A percentile compares a stretch with the other conserved stretches of the same genome.
Evolutionary conservation across 2,797 vertebrate species (phyloP).

Genomic region (Gymnothorax reevesii): DNA sequence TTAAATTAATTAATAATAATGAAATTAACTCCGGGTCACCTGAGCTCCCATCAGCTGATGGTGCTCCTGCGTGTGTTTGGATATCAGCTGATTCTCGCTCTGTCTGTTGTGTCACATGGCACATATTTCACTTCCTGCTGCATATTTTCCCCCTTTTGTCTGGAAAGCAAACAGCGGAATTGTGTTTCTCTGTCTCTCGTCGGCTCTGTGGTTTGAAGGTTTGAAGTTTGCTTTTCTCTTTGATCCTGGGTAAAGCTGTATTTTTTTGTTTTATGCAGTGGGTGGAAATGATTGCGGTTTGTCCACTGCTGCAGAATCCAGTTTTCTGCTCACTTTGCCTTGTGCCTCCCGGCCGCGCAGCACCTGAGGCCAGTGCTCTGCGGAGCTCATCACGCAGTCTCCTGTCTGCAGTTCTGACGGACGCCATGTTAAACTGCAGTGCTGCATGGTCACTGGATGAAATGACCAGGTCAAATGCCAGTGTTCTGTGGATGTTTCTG

Average conservation of each 20-base stretch:
- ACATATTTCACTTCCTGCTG: not conserved
- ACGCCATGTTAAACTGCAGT: not conserved
- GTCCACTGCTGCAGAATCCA: not conserved
- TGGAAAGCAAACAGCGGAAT: not conserved
- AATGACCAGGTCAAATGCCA: not conserved
- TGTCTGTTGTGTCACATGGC: not conserved
- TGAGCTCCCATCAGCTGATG: not conserved
- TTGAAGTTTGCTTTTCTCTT: slow-evolving; percentile 16
- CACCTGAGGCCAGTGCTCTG: not conserved
- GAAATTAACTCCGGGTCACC: not conserved
- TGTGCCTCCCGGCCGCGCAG: not conserved
- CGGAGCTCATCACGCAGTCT: not conserved
- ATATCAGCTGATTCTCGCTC: not conserved
- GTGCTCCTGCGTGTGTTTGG: not conserved
- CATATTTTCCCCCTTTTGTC: not conserved
- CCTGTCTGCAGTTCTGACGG: not conserved
- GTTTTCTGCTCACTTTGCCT: not conserved
- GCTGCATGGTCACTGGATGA: not conserved
- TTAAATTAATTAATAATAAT: no score
- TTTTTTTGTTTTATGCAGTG: not conserved
- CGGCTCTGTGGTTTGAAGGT: not conserved
- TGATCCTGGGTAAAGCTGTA: not conserved
- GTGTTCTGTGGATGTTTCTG: not conserved
- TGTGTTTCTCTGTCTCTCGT: not conserved
- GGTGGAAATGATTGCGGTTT: not conserved